Evolutionary conservation across 64 coral and sea anemone species (phyloP), one percentile per base, ranked within the genome.

Genomic region (Montipora efflorescens): DNA sequence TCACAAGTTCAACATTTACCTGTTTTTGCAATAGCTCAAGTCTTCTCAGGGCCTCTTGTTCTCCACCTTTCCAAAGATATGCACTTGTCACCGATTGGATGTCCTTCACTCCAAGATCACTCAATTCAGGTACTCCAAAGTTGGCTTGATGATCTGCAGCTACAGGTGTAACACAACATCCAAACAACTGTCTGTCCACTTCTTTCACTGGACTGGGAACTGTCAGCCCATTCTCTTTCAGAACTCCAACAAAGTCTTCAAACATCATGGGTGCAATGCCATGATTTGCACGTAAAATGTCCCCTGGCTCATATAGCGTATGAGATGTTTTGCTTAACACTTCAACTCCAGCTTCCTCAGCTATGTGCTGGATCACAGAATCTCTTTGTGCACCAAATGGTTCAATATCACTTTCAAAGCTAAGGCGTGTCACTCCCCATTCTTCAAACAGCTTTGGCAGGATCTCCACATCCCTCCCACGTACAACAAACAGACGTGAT

Each of bases 261-360:
- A 93, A 61, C 10, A 76, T 14, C 25, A 79, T 79, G 3, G 92
- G 84, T 47, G 67, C 15, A 8, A 64, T 43, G 15, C 92, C 92
- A 1, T 14, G 16, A 44, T 88, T 88, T 8, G 48, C 52, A 73
- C 66, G 22, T 53, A 89, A 57, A 81, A 96, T 55, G 22, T 96
- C 64, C 11, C 84, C 87, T 68, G 90, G 77, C n/a, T 96, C 86
- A 73, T 77, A 96, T 55, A 96, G 77, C 0, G 89, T 90, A 67
- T 96, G 95, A 8, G 90, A 82, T 67, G 85, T 93, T 75, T 89
- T 81, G 13, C 85, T 92, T 43, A 93, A 5, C 3, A 96, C 95
- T 69, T 96, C 78, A 59, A 93, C 86, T 6, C 92, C 88, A n/a
- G 88, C n/a, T 46, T 88, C 71, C 64, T 82, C 76, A 4, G 95